These are phyloP conservation scores for Hippocampus comes DNA, from an alignment of 2,113 vertebrate species.

Conservation along the genomic window DNA sequence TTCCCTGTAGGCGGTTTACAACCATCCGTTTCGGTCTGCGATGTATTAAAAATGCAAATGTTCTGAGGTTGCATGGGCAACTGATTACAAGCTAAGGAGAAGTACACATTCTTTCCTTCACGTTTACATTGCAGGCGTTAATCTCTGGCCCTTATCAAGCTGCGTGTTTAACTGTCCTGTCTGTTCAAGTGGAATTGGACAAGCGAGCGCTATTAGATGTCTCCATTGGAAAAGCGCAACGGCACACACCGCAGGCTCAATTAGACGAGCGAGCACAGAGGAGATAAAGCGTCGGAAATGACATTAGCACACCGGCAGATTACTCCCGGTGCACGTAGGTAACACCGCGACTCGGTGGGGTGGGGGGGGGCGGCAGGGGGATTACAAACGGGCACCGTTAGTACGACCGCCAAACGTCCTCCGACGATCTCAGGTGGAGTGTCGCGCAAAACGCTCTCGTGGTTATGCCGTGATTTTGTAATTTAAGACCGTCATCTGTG, in stretches of 20 bases:
- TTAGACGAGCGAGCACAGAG: conserved; percentile 36
- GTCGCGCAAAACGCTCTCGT: conserved; percentile 14
- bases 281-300: conserved; percentile 46
- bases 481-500: neutral
- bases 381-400: conserved; percentile 31
- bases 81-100: neutral
- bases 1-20: no score
- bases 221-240: conserved; percentile 24
- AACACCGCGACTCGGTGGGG: conserved; percentile 16
- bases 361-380: conserved; percentile 9
- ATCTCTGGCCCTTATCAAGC: conserved; percentile 8
- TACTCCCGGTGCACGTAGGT: conserved; percentile 39
- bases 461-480: neutral
- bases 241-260: conserved; percentile 24
- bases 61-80: neutral
- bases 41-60: neutral
- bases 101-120: conserved; percentile 2
- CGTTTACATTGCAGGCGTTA: conserved; percentile 20
- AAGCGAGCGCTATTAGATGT: conserved; percentile 25
- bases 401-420: conserved; percentile 46
- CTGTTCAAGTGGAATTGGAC: conserved; percentile 29
- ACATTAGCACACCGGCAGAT: conserved; percentile 28
- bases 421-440: conserved; percentile 19
- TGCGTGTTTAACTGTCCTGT: conserved; percentile 19
- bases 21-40: neutral